A percentile compares a stretch with the other conserved stretches of the same genome.
Evolutionary conservation across 2,888 invertebrate genomes (phyloP).

Genomic region (Himalopsyche kuldschensis): DNA sequence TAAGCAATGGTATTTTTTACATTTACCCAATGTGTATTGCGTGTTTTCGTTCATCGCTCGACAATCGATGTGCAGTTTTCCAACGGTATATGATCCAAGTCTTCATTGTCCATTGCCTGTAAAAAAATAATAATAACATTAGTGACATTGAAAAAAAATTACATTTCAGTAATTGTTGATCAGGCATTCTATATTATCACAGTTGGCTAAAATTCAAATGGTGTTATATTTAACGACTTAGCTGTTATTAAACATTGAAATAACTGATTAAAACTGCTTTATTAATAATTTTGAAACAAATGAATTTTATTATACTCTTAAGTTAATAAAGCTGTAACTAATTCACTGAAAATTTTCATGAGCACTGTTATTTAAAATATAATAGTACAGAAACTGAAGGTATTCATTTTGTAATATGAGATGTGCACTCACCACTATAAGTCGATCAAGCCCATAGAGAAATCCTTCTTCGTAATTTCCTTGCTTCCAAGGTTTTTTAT

Average conservation of each 20-base stretch:
- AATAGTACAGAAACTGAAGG: no score
- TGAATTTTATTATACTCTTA: no score
- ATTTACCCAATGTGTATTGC: not conserved
- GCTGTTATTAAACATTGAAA: no score
- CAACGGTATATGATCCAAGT: constrained; percentile 16
- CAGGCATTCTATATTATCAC: no score
- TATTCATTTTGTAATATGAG: not conserved
- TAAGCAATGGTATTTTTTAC: not conserved
- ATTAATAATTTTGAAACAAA: not conserved
- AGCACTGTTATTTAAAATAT: no score
- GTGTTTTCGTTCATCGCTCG: constrained; percentile 27
- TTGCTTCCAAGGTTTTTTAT: constrained; percentile 80
- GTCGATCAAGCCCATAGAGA: constrained; percentile 87
- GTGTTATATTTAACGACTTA: no score
- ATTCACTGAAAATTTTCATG: no score
- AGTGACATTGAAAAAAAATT: not conserved
- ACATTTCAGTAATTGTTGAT: no score
- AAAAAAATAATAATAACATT: constrained; percentile 9
- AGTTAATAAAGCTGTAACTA: no score
- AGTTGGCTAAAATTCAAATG: no score
- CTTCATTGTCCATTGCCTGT: constrained; percentile 32
- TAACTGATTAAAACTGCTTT: not conserved
- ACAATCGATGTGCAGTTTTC: constrained; percentile 27
- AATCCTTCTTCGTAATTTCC: constrained; percentile 99
- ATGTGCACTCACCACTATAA: constrained; percentile 66